phyloP scores from a whole-genome alignment of 2,797 vertebrate species.

The Pipistrellus pipistrellus region DNA sequence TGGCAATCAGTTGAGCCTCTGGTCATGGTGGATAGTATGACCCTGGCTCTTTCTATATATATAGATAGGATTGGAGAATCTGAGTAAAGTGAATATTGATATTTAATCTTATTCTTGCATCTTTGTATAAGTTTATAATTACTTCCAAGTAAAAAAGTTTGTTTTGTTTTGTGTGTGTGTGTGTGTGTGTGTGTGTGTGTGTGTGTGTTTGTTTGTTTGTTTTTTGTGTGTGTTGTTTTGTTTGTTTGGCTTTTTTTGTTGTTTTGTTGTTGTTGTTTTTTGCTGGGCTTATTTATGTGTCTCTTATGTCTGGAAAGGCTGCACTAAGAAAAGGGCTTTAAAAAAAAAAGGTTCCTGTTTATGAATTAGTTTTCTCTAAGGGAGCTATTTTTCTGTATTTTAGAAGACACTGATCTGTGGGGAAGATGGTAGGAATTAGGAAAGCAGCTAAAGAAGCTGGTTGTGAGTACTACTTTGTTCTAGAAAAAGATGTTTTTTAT shows the following conservation, averaged over 20 bases:
- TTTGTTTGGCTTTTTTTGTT: no score
- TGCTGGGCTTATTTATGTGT: background rate
- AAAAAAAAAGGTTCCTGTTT: background rate
- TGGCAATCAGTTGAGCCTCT: no score
- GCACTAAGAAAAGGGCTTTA: background rate
- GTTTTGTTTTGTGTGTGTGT: background rate
- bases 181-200: no score
- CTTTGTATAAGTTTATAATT: constrained; percentile 30
- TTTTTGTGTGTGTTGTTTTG: no score
- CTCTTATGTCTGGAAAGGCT: background rate
- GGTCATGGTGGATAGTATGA: no score
- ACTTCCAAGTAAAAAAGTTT: constrained; percentile 1
- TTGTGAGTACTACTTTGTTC: background rate
- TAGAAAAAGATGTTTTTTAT: background rate
- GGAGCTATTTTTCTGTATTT: background rate
- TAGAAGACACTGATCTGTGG: background rate
- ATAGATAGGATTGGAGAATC: background rate
- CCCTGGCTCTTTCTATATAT: no score
- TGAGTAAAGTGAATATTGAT: background rate
- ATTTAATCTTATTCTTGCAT: background rate
- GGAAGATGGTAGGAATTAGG: background rate
- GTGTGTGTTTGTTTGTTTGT: no score
- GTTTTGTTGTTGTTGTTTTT: background rate
- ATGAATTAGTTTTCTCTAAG: background rate
- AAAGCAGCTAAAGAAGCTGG: background rate